phyloP scores from a whole-genome alignment of 1,140 invertebrate genomes.

The Pogonus chalceus region DNA sequence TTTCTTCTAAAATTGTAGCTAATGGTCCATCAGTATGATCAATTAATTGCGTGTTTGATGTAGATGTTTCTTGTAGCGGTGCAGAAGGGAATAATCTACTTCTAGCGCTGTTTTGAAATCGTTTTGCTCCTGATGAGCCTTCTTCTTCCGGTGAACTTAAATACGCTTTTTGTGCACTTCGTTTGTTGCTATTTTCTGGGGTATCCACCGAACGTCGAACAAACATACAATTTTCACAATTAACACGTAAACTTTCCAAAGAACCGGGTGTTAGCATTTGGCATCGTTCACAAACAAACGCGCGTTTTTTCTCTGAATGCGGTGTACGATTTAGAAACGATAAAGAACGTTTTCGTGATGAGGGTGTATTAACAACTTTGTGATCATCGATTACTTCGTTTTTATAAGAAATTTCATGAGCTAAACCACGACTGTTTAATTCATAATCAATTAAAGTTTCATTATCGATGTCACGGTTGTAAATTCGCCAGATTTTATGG shows the following conservation, averaged over 20 bases:
- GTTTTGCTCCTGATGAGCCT: too few species aligned
- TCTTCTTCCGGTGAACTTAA: conserved; percentile 10
- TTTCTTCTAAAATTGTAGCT: conserved; percentile 8
- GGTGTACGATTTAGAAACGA: background rate
- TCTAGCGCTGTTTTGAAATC: too few species aligned
- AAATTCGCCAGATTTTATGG: conserved; percentile 65
- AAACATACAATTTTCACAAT: background rate
- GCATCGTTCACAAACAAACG: background rate
- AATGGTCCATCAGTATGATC: conserved; percentile 1
- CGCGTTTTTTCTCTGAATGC: background rate
- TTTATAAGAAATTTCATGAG: conserved; percentile 40
- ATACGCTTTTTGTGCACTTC: conserved; percentile 27
- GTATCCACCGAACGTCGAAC: background rate
- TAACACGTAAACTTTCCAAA: background rate
- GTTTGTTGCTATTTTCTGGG: too few species aligned
- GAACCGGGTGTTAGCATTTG: background rate
- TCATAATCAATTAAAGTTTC: conserved; percentile 38
- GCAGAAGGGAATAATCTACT: conserved; percentile 34
- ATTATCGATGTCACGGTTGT: too few species aligned
- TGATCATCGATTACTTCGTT: too few species aligned
- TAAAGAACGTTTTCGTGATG: background rate
- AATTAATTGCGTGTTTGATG: too few species aligned
- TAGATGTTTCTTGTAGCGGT: background rate
- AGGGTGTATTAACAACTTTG: background rate
- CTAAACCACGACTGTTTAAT: conserved; percentile 40